These are phyloP conservation scores for Petrocephalus microphthalmus DNA, from an alignment of 2,113 vertebrate species.

Conservation along the genomic window DNA sequence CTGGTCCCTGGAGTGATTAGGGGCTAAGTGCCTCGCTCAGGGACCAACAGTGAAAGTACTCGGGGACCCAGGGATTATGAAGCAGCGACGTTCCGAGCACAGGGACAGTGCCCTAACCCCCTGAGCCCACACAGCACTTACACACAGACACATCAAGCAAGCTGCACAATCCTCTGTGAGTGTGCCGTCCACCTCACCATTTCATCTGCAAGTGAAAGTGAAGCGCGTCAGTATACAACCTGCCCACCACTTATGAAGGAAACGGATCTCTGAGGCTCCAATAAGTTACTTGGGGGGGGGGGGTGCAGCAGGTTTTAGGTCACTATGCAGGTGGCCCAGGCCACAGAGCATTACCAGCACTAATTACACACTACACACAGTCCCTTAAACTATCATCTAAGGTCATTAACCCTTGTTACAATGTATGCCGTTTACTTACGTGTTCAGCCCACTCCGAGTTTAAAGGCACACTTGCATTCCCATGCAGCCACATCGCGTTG, in stretches of 20 bases:
- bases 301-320: background rate
- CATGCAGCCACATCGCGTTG: background rate
- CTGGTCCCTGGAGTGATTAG: background rate
- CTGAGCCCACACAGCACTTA: background rate
- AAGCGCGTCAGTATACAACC: background rate
- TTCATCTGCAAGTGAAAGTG: background rate
- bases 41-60: background rate
- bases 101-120: background rate
- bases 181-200: background rate
- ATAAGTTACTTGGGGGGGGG: background rate
- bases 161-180: background rate
- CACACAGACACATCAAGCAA: background rate
- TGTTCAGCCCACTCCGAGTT: background rate
- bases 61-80: background rate
- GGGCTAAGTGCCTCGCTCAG: background rate
- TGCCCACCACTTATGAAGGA: background rate
- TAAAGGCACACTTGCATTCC: background rate
- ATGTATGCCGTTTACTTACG: background rate
- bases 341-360: background rate
- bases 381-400: background rate
- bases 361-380: background rate
- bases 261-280: background rate
- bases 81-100: background rate
- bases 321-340: background rate
- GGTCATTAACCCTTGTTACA: background rate